Evolutionary conservation across 2,113 vertebrate genomes (phyloP), one percentile per base, ranked within the genome.

Genomic region (Prietella phreatophila): DNA sequence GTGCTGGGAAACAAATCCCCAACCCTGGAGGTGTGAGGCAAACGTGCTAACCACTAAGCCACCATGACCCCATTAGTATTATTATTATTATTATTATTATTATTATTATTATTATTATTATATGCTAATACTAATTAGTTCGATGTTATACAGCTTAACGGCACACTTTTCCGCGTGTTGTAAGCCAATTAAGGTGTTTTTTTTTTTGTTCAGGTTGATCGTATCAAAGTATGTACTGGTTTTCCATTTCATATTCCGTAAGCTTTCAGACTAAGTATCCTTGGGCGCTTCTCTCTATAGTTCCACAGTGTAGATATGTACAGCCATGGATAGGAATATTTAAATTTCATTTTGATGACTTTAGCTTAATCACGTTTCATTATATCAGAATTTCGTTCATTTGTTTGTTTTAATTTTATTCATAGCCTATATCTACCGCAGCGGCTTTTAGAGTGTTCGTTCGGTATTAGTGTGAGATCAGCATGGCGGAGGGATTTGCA

Each of bases 401-500:
- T 36, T 50, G 10, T 50, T 82, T 5, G 1, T 58, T 67, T 69
- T 69, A 67, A 4, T 82, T 58, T 63, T 36, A 36, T 25, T 86
- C 5, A 36, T 9, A 33, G 42, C 6, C 42, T 47, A 47, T 47
- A 47, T 47, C 42, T 33, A 15, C 2, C 56, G 5, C 19, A 84
- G 83, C 9, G 4, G 4, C 3, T 55, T 53, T 85, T 14, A 30
- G 10, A 8, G 22, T 63, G 71, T 50, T 63, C 36, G 61, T 3
- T 85, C 2, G 15, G 19, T 61, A 4, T 60, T 58, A 7, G 11
- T 9, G n/a, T 33, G 39, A 50, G 69, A n/a, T 71, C 55, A 19
- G 65, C 9, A n/a, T n/a, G 69, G 87, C 89, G 89, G 87, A 90
- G 65, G 89, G 89, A 90, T 88, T 17, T 78, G 82, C 80, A 75